These are phyloP conservation scores for Amphipyra tragopoginis DNA, from an alignment of 2,888 invertebrate species.

Conservation along the genomic window DNA sequence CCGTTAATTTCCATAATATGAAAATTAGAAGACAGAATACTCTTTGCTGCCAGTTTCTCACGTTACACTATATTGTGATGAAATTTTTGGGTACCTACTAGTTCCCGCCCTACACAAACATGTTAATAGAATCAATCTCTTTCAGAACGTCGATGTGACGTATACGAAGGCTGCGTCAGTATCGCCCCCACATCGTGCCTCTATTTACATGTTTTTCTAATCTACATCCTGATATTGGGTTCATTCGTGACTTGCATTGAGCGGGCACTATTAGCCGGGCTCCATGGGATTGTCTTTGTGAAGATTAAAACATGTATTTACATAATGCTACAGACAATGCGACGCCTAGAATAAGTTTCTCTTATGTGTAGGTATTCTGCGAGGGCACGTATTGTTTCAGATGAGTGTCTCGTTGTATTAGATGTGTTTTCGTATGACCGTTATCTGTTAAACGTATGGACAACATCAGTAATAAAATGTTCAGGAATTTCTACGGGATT, in stretches of 20 bases:
- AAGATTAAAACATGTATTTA: conserved; percentile 79
- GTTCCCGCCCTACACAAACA: conserved; percentile 43
- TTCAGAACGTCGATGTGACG: conserved; percentile 50
- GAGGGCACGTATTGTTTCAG: conserved; percentile 50
- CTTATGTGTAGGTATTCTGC: conserved; percentile 61
- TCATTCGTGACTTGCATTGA: conserved; percentile 83
- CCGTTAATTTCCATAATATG: conserved; percentile 53
- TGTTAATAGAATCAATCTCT: conserved; percentile 56
- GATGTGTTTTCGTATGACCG: conserved; percentile 23
- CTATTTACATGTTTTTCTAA: conserved; percentile 84
- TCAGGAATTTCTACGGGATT: not conserved
- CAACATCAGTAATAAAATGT: conserved; percentile 30
- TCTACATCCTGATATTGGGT: conserved; percentile 79
- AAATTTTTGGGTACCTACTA: conserved; percentile 3
- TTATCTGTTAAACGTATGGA: conserved; percentile 18
- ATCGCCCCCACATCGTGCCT: conserved; percentile 61
- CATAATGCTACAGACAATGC: conserved; percentile 79
- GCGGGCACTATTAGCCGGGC: conserved; percentile 69
- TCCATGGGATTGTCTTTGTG: conserved; percentile 64
- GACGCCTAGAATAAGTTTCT: conserved; percentile 72
- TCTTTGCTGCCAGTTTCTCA: conserved; percentile 46
- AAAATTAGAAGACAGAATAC: conserved; percentile 44
- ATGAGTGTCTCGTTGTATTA: conserved; percentile 37
- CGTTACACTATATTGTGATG: conserved; percentile 36
- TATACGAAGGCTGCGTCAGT: conserved; percentile 49